A percentile compares a stretch with the other conserved stretches of the same genome.
phyloP scores from a whole-genome alignment of 64 coral and sea anemone species.

The Pachyseris speciosa region DNA sequence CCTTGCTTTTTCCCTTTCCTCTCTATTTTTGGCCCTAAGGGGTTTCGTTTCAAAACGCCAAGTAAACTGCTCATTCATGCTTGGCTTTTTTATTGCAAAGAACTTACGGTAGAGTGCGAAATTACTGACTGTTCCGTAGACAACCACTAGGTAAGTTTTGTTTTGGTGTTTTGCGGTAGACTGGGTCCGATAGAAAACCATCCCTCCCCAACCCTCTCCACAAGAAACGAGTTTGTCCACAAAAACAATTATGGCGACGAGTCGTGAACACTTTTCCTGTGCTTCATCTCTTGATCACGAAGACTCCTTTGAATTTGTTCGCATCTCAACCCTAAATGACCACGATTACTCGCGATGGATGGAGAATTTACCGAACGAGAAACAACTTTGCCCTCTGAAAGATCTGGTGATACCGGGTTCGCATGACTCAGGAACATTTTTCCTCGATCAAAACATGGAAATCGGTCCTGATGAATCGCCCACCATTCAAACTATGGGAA shows the following conservation, averaged over 20 bases:
- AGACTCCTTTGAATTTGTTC: conserved; percentile 53
- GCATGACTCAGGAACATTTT: conserved; percentile 96
- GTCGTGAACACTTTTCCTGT: not conserved
- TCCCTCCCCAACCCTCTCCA: too few species aligned
- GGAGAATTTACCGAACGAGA: conserved; percentile 96
- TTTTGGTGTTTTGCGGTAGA: too few species aligned
- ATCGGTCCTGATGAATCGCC: conserved; percentile 84
- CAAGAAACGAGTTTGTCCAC: too few species aligned
- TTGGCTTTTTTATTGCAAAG: too few species aligned
- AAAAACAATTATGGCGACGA: conserved; percentile 20
- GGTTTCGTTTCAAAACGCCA: too few species aligned
- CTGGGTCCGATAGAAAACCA: too few species aligned
- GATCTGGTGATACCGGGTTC: conserved; percentile 94
- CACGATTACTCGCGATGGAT: conserved; percentile 93
- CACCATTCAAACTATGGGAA: conserved; percentile 73
- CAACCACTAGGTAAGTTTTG: too few species aligned
- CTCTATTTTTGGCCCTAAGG: too few species aligned
- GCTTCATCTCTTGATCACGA: not conserved
- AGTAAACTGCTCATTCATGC: too few species aligned
- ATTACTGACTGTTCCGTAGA: too few species aligned
- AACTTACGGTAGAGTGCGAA: too few species aligned
- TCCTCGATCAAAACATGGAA: conserved; percentile 83
- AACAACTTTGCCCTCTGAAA: conserved; percentile 91
- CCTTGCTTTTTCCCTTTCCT: too few species aligned
- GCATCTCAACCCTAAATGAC: conserved; percentile 13